Percentiles rank a stretch among this genome's conserved stretches.
Evolutionary conservation across 2,113 vertebrate genomes (phyloP).

Genomic region (Campylomormyrus numenius): DNA sequence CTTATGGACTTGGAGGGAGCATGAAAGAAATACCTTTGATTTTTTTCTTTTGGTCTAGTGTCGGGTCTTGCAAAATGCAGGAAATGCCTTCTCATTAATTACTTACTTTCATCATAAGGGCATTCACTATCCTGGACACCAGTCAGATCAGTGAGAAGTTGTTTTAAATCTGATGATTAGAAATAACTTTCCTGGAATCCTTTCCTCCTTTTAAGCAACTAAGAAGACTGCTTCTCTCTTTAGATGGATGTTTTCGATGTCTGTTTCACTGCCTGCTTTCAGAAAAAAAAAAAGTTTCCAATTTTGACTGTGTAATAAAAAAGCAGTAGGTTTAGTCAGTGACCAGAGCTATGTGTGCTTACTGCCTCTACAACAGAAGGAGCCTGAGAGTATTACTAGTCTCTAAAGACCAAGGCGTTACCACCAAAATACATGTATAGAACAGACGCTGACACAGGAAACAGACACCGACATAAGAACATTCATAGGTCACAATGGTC

Average conservation of each 20-base stretch:
- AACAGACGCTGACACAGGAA: not conserved
- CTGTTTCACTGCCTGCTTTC: not conserved
- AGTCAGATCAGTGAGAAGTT: not conserved
- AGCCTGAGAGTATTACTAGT: not conserved
- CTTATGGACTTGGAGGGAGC: conserved; percentile 1
- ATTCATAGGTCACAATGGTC: not conserved
- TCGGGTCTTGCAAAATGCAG: not conserved
- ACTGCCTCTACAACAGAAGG: not conserved
- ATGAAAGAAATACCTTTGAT: conserved; percentile 8
- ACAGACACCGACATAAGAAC: not conserved
- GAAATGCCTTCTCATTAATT: conserved; percentile 13
- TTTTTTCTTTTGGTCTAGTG: not conserved
- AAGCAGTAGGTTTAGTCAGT: not conserved
- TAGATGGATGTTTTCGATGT: not conserved
- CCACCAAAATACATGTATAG: not conserved
- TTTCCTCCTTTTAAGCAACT: not conserved
- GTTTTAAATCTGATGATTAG: not conserved
- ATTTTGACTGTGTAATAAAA: not conserved
- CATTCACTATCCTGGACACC: not conserved
- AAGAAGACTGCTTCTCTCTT: not conserved
- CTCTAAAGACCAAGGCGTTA: not conserved
- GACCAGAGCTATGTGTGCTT: not conserved
- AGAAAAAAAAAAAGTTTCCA: conserved; percentile 3
- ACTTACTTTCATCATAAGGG: not conserved
- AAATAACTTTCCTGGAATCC: conserved; percentile 5